Conservation (phyloP, 2,113 vertebrate species). For the Mesocricetus auratus region DNA sequence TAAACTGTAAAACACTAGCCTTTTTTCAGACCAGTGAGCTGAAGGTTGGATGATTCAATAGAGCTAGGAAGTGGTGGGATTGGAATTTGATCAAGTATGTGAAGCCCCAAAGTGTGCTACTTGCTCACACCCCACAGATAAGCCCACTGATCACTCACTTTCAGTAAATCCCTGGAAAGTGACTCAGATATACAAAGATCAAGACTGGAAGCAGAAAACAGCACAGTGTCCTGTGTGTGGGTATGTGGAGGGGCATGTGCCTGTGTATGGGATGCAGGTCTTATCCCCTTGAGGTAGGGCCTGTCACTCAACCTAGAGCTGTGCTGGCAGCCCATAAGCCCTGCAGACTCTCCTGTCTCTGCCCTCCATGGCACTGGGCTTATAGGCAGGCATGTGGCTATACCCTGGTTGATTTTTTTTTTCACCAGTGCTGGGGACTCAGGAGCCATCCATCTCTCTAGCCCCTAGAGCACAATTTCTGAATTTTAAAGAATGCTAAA, state of each 20-base stretch:
- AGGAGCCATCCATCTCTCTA: background rate
- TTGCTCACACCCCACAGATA: background rate
- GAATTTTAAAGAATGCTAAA: background rate
- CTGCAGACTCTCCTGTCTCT: background rate
- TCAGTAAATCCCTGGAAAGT: background rate
- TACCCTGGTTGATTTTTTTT: background rate
- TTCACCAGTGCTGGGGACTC: background rate
- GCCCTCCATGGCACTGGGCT: background rate
- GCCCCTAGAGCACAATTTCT: background rate
- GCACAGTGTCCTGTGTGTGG: background rate
- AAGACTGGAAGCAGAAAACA: background rate
- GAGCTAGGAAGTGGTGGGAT: background rate
- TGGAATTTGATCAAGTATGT: background rate
- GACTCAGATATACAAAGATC: background rate
- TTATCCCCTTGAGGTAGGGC: background rate
- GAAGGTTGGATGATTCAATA: background rate
- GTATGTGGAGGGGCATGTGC: background rate
- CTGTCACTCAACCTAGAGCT: background rate
- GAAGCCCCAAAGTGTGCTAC: background rate
- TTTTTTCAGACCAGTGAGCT: background rate
- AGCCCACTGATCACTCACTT: background rate
- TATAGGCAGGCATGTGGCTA: background rate
- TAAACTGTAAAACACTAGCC: background rate
- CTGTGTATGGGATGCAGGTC: too few relatives aligned
- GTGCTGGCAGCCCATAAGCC: background rate